Evolutionary conservation across 1,140 invertebrate species (phyloP), one percentile per base, ranked within the genome.

Genomic region (Conus betulinus): DNA sequence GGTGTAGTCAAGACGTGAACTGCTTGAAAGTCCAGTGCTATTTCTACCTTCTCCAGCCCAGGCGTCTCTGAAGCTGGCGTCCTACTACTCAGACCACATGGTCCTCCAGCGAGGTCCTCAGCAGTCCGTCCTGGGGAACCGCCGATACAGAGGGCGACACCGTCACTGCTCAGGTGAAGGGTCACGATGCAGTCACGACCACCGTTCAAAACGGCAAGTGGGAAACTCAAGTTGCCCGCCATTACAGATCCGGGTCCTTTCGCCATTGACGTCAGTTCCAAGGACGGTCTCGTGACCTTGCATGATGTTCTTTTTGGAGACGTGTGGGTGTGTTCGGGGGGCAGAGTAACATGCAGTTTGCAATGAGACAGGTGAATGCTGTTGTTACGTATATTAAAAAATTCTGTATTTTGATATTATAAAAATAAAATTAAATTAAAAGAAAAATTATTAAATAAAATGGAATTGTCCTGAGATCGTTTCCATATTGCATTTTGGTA

Each of bases 281-380:
- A 79, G 57, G 87, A 89, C 78, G 88, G 85, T 23, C 53, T 13
- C 6, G 39, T 90, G 17, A 87, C 57, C 82, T 74, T 92, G 20
- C 83, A 55, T 74, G 90, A 92, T 67, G 90, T 92, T 8, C 81
- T 92, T 20, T 92, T 91, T 87, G 90, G 91, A 39, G 89, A 91
- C 76, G 90, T 91, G 0, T 92, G 91, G 93, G 8, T 95, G 20
- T 95, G 94, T 87, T 93, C 92, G 79, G 94, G n/a, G n/a, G 94
- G 76, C 94, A 95, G 84, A 94, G 93, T 84, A 95, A 95, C 85
- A 95, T 95, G 94, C 87, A 92, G 88, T 93, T 92, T 78, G 85
- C 82, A 8, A 85, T 92, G 74, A 79, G 51, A 7, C 63, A 87
- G 84, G 89, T 87, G 53, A 76, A 20, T 23, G 15, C 23, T 25